Evolutionary conservation across 2,113 vertebrate genomes (phyloP).

Genomic region (Crotalus helleri): DNA sequence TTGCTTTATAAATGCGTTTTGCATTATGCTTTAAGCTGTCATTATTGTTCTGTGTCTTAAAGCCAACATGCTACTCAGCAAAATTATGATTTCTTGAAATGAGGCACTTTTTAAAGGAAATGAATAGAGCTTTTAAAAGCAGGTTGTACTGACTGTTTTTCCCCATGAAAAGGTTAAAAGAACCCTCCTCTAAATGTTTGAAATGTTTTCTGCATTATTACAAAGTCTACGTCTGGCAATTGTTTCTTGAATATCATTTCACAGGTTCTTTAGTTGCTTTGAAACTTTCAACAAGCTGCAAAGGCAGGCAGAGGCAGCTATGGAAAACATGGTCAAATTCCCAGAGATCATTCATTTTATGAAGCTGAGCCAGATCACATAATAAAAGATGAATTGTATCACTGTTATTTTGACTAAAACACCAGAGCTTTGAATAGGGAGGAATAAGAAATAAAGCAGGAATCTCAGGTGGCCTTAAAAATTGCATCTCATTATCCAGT

Average conservation of each 20-base stretch:
- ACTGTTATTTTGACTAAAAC: background rate
- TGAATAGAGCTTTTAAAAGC: slow-evolving; percentile 40
- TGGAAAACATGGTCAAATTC: background rate
- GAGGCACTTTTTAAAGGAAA: slow-evolving; percentile 49
- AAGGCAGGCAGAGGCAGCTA: background rate
- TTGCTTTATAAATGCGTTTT: background rate
- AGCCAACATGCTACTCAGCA: slow-evolving; percentile 48
- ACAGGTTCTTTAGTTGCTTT: slow-evolving; percentile 34
- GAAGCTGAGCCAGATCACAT: background rate
- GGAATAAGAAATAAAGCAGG: background rate
- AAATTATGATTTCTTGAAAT: slow-evolving; percentile 57
- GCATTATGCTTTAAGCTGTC: slow-evolving; percentile 32
- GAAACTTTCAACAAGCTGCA: slow-evolving; percentile 10
- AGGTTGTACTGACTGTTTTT: slow-evolving; percentile 36
- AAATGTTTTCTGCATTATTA: slow-evolving; percentile 41
- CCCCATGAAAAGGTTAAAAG: background rate
- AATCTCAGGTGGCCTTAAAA: background rate
- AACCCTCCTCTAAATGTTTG: slow-evolving; percentile 36
- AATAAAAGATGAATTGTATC: background rate
- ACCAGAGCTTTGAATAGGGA: background rate
- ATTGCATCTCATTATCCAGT: background rate
- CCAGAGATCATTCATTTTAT: slow-evolving; percentile 1
- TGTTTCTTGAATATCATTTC: slow-evolving; percentile 58
- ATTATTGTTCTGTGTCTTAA: slow-evolving; percentile 56
- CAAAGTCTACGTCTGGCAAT: slow-evolving; percentile 42